Evolutionary conservation across 2,888 invertebrate genomes (phyloP).

Genomic region (Crossocerus cetratus): DNA sequence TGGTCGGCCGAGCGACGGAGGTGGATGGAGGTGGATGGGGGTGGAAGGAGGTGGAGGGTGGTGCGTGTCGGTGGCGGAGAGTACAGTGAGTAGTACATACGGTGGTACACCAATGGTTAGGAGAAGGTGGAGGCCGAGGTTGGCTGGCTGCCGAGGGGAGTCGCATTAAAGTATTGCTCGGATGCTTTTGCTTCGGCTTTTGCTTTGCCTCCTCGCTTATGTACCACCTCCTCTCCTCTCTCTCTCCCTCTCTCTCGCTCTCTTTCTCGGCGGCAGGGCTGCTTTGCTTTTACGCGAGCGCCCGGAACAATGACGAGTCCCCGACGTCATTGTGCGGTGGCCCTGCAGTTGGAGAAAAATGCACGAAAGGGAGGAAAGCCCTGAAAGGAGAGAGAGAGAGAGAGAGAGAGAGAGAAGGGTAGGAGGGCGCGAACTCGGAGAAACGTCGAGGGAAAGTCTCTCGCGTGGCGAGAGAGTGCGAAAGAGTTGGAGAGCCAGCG

Average conservation of each 20-base stretch:
- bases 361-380: constrained; percentile 42
- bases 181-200: constrained; percentile 39
- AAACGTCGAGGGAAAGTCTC: no score
- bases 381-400: constrained; percentile 23
- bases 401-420: constrained; percentile 16
- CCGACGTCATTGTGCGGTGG: constrained; percentile 65
- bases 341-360: constrained; percentile 50
- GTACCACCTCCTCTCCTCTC: constrained; percentile 11
- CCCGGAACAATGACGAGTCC: constrained; percentile 70
- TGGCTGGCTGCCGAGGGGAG: constrained; percentile 20
- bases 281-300: constrained; percentile 62
- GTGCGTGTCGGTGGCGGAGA: no score
- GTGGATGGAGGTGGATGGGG: no score
- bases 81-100: no score
- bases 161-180: constrained; percentile 71
- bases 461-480: constrained; percentile 27
- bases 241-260: constrained; percentile 22
- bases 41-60: no score
- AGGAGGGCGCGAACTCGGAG: not conserved
- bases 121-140: constrained; percentile 13
- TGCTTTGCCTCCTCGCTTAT: no score
- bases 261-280: constrained; percentile 35
- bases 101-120: constrained; percentile 16
- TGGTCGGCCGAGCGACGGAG: constrained; percentile 16
- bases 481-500: constrained; percentile 21